Evolutionary conservation across 2,797 vertebrate genomes (phyloP), one percentile per base, ranked within the genome.

Genomic region (Helicolenus hilgendorfi): DNA sequence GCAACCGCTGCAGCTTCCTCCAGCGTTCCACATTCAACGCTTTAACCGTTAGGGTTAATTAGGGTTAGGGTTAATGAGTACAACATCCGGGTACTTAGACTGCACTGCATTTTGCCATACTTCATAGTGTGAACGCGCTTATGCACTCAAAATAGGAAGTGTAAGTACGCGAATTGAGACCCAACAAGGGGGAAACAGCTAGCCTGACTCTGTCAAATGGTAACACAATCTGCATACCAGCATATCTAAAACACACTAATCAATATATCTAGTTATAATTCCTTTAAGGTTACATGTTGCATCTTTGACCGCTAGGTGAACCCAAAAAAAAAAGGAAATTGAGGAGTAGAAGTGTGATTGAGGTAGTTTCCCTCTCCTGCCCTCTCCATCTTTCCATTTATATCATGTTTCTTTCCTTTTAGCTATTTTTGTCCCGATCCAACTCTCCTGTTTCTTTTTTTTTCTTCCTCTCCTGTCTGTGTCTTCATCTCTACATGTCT

Each of bases 401-500:
- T 67, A 49, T 84, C 60, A 74, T 70, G 36, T 64, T 31, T 70
- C 60, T 71, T 13, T 14, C 11, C 15, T 4, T 24, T 59, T 33
- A 72, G 67, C 13, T 82, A 80, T 79, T 81, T 81, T 56, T 36
- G 33, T 79, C 79, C 58, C 27, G 35, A 22, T 67, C 62, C 41
- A 41, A 22, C 24, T 35, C 60, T 83, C 36, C 41, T 45, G 26
- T 83, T 55, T 58, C n/a, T 11, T 45, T 62, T 56, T n/a, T 14
- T 58, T 67, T 56, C 20, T 80, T 63, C 9, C 26, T 78, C 27
- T 71, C 9, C 74, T 24, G 56, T 31, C 33, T 29, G 74, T 26
- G 24, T 88, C 38, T 88, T 77, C 53, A 75, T 80, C 79, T 85
- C 75, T 41, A 18, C 77, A 82, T 78, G 68, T 86, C 74, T 59